Base-by-base conservation (phyloP, 2,888 invertebrate genomes). In the Cryptocephalus primarius region DNA sequence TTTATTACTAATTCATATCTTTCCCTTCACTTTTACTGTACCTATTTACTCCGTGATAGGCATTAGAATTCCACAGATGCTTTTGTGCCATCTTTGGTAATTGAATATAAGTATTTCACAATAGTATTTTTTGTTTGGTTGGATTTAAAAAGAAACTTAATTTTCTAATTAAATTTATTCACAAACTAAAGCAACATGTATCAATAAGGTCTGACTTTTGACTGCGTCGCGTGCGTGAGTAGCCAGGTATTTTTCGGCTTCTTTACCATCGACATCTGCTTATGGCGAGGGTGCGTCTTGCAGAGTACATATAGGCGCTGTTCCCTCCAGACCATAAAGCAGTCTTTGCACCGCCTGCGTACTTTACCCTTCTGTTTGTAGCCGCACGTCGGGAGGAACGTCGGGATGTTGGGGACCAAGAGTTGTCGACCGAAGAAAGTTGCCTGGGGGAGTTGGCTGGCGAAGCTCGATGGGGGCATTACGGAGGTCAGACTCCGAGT, bases 261-360 rank as follows among this genome's bases (percentile, higher is more conserved):
- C 48, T 80, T 76, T 48, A 78, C 75, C 74, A 82, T 82, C 11
- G 80, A 70, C 79, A 83, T 83, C 69, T 89, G 89, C 62, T 91
- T 91, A 63, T 92, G 91, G 34, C 89, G 77, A 14, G 82, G 83
- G 62, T 80, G 80, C 32, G 80, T 81, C 46, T 81, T 82, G 57
- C 91, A 92, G 54, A 85, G 78, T 39, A 87, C 79, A 66, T 80
- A 85, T 56, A 79, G 62, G 48, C 85, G 75, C 55, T 83, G 78
- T 57, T 85, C 75, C 46, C 83, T 71, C 39, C 75, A 71, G 9
- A 86, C 82, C 60, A 84, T 75, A 59, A 82, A 85, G 63, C 92
- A 92, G 59, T 84, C 82, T 66, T 82, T 83, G 62, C 92, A 92
- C 38, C 91, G 78, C 45, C 79, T 74, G 47, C 74, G 75, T 32